Base-by-base conservation (phyloP, 1,140 invertebrate species). In the Holotrichia oblita region DNA sequence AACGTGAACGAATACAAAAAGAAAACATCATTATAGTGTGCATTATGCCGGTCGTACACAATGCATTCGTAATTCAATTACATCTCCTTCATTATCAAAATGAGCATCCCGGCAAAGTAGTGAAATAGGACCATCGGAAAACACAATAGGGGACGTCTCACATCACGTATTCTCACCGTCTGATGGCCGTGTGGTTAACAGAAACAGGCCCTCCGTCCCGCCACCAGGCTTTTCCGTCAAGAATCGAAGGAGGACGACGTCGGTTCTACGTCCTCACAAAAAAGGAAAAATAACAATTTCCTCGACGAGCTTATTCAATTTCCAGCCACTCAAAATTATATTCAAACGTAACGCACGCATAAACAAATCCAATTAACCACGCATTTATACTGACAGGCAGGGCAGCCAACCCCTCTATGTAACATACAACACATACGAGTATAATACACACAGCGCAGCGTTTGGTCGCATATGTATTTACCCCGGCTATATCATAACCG, bases 381-480 rank as follows among this genome's bases (percentile, higher is more conserved):
- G 81, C 81, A 82, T 82, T 81, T 82, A 82, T 82, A 81, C 80
- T 82, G 81, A 82, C 81, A 82, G 80, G 81, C 81, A 82, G 80
- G 81, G 79, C 75, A 76, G 78, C 79, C 27, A 69, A 69, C 61
- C 61, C 61, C 61, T 69, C 61, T 22, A 6, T 64, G n/a, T n/a
- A n/a, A n/a, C n/a, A n/a, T n/a, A n/a, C n/a, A n/a, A n/a, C 17
- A 7, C 17, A 64, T 10, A 27, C 61, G 61, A 22, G 6, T 20
- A 22, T n/a, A n/a, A n/a, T n/a, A n/a, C n/a, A 80, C 80, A 75
- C 79, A 17, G 80, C 80, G 74, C 77, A 75, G 79, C 81, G 76
- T 78, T 79, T 80, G 80, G 81, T 81, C 81, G 81, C 81, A 82
- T 81, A 82, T 82, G 81, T 82, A 79, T 78, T 79, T 69, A 59